Conservation (phyloP, 2,797 vertebrate genomes). For the Falco novaeseelandiae region DNA sequence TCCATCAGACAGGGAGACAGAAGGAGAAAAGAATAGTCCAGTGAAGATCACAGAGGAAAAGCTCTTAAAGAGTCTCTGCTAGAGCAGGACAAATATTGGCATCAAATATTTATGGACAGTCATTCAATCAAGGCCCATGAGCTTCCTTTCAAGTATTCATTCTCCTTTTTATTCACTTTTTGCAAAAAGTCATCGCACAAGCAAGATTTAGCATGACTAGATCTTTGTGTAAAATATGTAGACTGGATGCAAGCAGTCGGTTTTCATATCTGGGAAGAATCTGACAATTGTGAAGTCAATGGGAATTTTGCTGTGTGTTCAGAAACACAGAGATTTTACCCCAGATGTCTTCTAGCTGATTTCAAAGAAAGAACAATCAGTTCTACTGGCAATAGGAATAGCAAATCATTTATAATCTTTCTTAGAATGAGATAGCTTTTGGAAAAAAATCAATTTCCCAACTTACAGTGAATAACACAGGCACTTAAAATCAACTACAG, state of each 20-base stretch:
- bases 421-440: background rate
- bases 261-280: background rate
- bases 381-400: background rate
- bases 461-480: background rate
- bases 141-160: conserved; percentile 19
- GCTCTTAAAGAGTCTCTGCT: background rate
- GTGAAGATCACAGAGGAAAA: background rate
- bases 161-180: conserved; percentile 20
- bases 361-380: conserved; percentile 16
- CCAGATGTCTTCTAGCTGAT: background rate
- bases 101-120: conserved; percentile 61
- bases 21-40: background rate
- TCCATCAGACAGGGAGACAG: background rate
- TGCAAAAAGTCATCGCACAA: background rate
- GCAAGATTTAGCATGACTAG: background rate
- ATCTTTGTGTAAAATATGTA: background rate
- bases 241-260: background rate
- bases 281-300: background rate
- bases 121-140: conserved; percentile 39
- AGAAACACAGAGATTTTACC: background rate
- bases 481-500: background rate
- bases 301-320: background rate
- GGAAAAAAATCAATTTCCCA: conserved; percentile 1
- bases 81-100: conserved; percentile 50
- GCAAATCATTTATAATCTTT: conserved; percentile 10